Base-by-base conservation (phyloP, 2,797 vertebrate species). In the Ataeniobius toweri region DNA sequence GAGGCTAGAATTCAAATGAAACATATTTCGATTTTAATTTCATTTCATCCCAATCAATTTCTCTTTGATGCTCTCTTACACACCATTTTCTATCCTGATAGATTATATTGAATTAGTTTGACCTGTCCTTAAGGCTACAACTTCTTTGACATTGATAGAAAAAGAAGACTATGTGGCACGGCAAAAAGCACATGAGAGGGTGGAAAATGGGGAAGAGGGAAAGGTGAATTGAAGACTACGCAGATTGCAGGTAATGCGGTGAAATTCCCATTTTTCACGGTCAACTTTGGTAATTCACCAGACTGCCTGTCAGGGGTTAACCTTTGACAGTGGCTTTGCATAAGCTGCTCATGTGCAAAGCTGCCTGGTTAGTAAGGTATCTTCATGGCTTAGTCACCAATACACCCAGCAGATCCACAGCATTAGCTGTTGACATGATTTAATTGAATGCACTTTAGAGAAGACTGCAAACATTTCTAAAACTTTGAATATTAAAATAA, bases 21-120 rank as follows among this genome's bases (percentile, higher is more conserved):
- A 86, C 71, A 1, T 65, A 81, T 71, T 56, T 83, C 71, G 58
- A 59, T 90, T 89, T 88, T 77, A 87, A 85, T 92, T 86, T 88
- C 36, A 44, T 75, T 85, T 78, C 39, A 86, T 82, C 78, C 68
- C 55, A 56, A 89, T 88, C 76, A 75, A 61, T 87, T 81, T 85
- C 61, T 46, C 76, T 89, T 79, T 84, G 83, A 91, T 92, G 80
- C 78, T 79, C 72, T 61, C 81, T 82, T 90, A 83, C 77, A 85
- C 80, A 91, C 93, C 88, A 90, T 92, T 94, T 93, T 89, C 91
- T 86, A 26, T 18, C 26, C 85, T 93, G 92, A 89, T 89, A 86
- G 89, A 94, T 90, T 84, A 91, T 89, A 94, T 90, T 90, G 85
- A 95, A 94, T 94, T 92, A 93, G 87, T 90, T 85, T 89, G 92